Evolutionary conservation across 2,888 invertebrate species (phyloP).

Genomic region (Conchocele bisecta): DNA sequence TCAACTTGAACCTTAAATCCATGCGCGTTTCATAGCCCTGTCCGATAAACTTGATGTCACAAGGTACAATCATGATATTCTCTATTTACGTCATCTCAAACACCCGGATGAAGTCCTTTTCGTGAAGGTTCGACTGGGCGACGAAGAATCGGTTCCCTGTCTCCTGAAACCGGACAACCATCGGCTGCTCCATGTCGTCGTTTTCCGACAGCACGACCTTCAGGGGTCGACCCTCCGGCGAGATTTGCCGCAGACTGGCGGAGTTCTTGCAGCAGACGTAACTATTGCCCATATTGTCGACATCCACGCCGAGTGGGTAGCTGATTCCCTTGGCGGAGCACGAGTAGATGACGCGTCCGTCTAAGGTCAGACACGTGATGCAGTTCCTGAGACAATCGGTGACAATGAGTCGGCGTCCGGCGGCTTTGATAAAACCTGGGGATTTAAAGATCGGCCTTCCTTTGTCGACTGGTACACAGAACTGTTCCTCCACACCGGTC

Average conservation of each 20-base stretch:
- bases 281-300: slow-evolving; percentile 31
- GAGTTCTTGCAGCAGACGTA: slow-evolving; percentile 40
- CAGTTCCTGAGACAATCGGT: slow-evolving; percentile 31
- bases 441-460: slow-evolving; percentile 16
- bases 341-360: slow-evolving; percentile 22
- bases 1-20: too few relatives aligned
- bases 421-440: slow-evolving; percentile 38
- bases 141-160: slow-evolving; percentile 38
- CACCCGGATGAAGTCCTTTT: slow-evolving; percentile 27
- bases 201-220: slow-evolving; percentile 17
- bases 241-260: slow-evolving; percentile 22
- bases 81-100: slow-evolving; percentile 30
- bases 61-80: too few relatives aligned
- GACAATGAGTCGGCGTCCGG: slow-evolving; percentile 20
- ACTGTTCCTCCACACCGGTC: slow-evolving; percentile 32
- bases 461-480: slow-evolving; percentile 32
- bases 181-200: slow-evolving; percentile 30
- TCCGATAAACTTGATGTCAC: too few relatives aligned
- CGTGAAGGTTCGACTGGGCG: slow-evolving; percentile 24
- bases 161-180: slow-evolving; percentile 23
- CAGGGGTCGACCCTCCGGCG: slow-evolving; percentile 13
- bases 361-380: slow-evolving; percentile 18
- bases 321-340: slow-evolving; percentile 31
- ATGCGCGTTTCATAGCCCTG: too few relatives aligned
- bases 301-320: slow-evolving; percentile 32